These are phyloP conservation scores for Asobara japonica DNA, from an alignment of 1,140 invertebrate genomes.

Conservation along the genomic window DNA sequence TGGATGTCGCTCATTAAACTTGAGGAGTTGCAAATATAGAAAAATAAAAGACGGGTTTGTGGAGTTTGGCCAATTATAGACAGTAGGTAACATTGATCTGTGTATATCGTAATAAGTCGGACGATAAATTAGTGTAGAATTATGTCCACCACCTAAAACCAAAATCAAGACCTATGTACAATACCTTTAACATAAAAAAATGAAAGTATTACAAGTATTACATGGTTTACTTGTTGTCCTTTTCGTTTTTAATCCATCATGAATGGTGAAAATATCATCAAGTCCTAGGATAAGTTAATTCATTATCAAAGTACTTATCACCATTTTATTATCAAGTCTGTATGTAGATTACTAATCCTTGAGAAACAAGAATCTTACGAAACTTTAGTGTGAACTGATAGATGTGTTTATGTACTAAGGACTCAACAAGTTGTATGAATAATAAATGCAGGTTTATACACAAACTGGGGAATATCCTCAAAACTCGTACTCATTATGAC, in stretches of 20 bases:
- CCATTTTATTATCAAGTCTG: neutral
- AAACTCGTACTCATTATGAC: too few species aligned
- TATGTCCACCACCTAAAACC: conserved; percentile 16
- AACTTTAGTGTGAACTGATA: conserved; percentile 46
- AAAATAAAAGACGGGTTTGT: conserved; percentile 5
- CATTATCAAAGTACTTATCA: neutral
- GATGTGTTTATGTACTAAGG: conserved; percentile 61
- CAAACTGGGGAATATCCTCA: too few species aligned
- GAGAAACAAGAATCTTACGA: conserved; percentile 40
- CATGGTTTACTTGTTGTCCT: neutral
- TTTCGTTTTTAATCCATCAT: neutral
- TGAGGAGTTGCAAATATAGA: neutral
- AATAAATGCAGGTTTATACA: conserved; percentile 63
- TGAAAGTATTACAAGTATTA: conserved; percentile 10
- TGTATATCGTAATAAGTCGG: conserved; percentile 28
- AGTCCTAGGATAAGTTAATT: neutral
- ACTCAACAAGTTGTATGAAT: conserved; percentile 59
- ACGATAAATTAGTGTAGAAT: conserved; percentile 28
- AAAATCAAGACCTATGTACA: neutral
- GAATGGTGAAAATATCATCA: neutral
- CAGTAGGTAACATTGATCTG: conserved; percentile 10
- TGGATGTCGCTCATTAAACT: neutral
- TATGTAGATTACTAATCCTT: conserved; percentile 6
- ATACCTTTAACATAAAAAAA: conserved; percentile 1
- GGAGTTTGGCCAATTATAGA: conserved; percentile 7